Base-by-base conservation (phyloP, 2,113 vertebrate genomes). In the Grammomys dolichurus region DNA sequence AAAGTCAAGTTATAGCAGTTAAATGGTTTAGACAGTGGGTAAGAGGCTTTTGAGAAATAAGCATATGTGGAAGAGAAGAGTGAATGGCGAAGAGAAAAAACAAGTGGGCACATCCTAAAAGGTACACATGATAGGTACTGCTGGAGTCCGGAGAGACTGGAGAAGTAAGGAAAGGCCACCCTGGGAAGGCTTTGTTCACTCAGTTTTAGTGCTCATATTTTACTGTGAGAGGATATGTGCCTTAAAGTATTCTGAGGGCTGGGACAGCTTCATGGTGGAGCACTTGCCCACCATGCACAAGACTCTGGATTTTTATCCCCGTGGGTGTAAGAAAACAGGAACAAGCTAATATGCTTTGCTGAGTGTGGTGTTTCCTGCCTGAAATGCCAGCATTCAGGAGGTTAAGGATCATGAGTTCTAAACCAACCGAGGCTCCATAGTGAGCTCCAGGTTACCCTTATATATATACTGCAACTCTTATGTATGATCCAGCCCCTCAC, bases 131-230 rank as follows among this genome's bases (percentile, higher is more conserved):
- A 36, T 36, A 69, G 65, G 43, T 76, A 33, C 28, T 33, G 16
- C 58, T 67, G 60, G 60, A 6, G 58, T 87, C 93, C 80, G 54
- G 91, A 86, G 26, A 80, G 48, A 81, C 65, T 80, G 46, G n/a
- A 89, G 95, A 76, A 84, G 46, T 78, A 84, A 91, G 46, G 43
- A 89, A 48, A 96, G 93, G 46, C 40, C 73, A 67, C 87, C 72
- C 36, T 90, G 8, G 76, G 51, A 87, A 91, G 85, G 91, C 19
- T 51, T 87, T 81, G 1, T 4, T 94, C 43, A 65, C 60, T 85
- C 40, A 67, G 19, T 43, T 84, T 84, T 81, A 58, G 19, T 81
- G 36, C 51, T 60, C 81, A 63, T 28, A 63, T 28, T 85, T 46
- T 67, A 33, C 82, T 67, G 8, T 33, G 40, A 67, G 82, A 82